Percentiles rank a stretch among this genome's conserved stretches.
Conservation (phyloP, 2,113 vertebrate species). For the Tupaia tana region DNA sequence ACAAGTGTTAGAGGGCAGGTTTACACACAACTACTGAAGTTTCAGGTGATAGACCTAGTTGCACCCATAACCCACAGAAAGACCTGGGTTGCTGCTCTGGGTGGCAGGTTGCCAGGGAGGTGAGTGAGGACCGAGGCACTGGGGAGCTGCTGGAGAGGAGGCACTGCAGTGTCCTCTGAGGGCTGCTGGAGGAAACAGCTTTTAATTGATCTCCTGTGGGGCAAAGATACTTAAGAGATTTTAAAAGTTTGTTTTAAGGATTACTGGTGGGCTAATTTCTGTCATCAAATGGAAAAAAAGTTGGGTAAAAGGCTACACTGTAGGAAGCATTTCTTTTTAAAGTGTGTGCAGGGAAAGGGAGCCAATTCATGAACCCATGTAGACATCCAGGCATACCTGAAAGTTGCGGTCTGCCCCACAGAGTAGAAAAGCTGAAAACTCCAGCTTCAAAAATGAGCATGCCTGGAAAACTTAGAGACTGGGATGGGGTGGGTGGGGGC, state of each 20-base stretch:
- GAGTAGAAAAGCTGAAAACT: not conserved
- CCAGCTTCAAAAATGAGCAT: not conserved
- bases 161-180: not conserved
- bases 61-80: not conserved
- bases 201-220: not conserved
- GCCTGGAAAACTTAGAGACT: not conserved
- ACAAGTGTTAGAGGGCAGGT: not conserved
- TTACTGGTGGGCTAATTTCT: not conserved
- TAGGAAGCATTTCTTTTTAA: not conserved
- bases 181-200: not conserved
- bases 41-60: not conserved
- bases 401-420: not conserved
- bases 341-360: not conserved
- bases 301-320: not conserved
- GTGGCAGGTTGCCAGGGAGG: not conserved
- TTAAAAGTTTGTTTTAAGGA: not conserved
- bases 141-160: not conserved
- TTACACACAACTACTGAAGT: not conserved
- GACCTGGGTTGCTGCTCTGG: not conserved
- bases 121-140: not conserved
- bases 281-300: not conserved
- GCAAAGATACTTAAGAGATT: not conserved
- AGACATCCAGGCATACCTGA: no score
- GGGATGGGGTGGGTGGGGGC: no score
- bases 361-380: not conserved